Conservation (phyloP, 2,888 invertebrate species). For the Thymelicus acteon region DNA sequence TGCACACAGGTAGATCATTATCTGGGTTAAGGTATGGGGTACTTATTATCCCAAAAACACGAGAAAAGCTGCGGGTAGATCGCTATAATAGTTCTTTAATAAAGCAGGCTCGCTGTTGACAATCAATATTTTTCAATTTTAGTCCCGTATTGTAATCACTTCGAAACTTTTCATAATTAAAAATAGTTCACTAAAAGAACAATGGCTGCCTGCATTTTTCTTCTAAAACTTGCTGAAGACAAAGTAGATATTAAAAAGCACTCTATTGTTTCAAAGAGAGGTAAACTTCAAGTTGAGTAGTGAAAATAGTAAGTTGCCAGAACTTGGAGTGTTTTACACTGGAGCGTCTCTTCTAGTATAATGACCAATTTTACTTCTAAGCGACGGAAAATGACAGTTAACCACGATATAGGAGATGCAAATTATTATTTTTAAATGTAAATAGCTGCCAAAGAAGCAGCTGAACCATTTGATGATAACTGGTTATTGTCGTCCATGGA, state of each 20-base stretch:
- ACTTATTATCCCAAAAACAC: too few relatives aligned
- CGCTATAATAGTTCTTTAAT: not conserved
- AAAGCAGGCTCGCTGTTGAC: not conserved
- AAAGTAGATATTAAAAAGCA: slow-evolving; percentile 25
- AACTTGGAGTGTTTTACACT: not conserved
- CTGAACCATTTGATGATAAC: too few relatives aligned
- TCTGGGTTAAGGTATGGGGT: too few relatives aligned
- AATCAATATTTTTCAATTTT: slow-evolving; percentile 34
- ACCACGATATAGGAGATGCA: too few relatives aligned
- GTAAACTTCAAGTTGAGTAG: slow-evolving; percentile 22
- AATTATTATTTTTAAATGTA: too few relatives aligned
- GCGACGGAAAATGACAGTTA: too few relatives aligned
- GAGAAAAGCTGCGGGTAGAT: too few relatives aligned
- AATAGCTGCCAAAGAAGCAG: too few relatives aligned
- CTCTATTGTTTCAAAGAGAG: slow-evolving; percentile 37
- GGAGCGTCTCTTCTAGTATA: not conserved
- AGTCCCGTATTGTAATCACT: slow-evolving; percentile 33
- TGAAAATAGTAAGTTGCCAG: slow-evolving; percentile 5
- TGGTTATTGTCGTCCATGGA: too few relatives aligned
- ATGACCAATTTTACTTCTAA: too few relatives aligned
- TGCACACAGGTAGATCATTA: too few relatives aligned
- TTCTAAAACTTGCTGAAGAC: slow-evolving; percentile 32
- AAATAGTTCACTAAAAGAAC: slow-evolving; percentile 31
- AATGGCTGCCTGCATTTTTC: slow-evolving; percentile 30
- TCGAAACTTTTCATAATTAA: slow-evolving; percentile 35